These are phyloP conservation scores for Aegithalos caudatus DNA, from an alignment of 2,113 vertebrate genomes.

Conservation along the genomic window DNA sequence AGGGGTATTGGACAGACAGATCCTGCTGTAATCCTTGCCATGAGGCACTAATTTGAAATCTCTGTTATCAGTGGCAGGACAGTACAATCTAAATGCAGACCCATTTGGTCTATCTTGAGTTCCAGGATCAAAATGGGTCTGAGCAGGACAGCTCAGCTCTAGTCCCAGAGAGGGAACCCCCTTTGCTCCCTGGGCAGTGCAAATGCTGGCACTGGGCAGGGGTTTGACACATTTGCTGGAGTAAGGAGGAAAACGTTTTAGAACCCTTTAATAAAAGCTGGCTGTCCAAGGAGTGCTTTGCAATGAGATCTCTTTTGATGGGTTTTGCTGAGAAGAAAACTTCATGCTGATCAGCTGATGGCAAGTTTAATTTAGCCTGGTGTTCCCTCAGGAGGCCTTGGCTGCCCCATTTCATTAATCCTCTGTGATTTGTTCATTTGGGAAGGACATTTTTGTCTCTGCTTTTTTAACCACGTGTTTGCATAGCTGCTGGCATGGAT, in stretches of 20 bases:
- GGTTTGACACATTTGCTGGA: neutral
- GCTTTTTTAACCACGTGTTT: neutral
- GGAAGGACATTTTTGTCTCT: neutral
- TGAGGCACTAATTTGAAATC: neutral
- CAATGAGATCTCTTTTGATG: neutral
- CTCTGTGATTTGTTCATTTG: neutral
- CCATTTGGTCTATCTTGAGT: neutral
- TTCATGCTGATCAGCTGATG: neutral
- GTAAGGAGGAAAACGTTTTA: neutral
- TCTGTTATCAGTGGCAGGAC: neutral
- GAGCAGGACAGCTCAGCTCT: neutral
- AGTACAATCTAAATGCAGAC: neutral
- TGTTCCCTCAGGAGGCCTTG: neutral
- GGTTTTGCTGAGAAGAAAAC: neutral
- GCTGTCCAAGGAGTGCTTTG: neutral
- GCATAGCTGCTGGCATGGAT: neutral
- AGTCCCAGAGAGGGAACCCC: neutral
- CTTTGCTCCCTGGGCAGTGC: accelerated
- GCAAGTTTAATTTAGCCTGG: conserved; percentile 7
- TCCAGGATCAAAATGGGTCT: neutral
- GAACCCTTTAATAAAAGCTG: neutral
- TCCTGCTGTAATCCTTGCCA: neutral
- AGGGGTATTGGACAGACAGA: neutral
- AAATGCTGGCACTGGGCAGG: neutral
- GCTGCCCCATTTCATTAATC: conserved; percentile 2